phyloP scores from a whole-genome alignment of 2,113 vertebrate genomes.

The Heterocephalus glaber region DNA sequence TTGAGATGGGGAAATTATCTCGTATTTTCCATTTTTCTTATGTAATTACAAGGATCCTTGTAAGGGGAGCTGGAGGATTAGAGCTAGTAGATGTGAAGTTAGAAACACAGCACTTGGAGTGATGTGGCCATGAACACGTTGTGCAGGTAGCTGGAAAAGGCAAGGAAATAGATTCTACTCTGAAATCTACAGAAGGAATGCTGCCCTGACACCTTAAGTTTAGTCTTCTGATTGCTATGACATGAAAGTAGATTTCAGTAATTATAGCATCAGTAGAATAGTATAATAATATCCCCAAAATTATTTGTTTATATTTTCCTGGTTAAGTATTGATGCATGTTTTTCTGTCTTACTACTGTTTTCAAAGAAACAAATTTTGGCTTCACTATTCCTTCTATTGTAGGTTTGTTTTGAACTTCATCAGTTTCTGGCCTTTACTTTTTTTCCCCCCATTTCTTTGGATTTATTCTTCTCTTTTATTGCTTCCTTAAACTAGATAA shows the following conservation, averaged over 20 bases:
- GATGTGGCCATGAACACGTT: background rate
- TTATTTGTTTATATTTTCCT: background rate
- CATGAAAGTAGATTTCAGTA: background rate
- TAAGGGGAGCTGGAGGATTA: background rate
- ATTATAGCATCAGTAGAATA: background rate
- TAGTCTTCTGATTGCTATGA: background rate
- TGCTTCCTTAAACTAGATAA: background rate
- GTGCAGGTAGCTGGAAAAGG: background rate
- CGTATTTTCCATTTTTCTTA: background rate
- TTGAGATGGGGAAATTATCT: background rate
- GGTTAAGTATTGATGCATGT: background rate
- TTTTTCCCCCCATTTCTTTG: background rate
- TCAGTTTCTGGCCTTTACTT: background rate
- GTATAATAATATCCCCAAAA: background rate
- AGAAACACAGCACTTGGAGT: background rate
- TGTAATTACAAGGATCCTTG: background rate
- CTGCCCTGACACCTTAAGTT: background rate
- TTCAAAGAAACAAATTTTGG: background rate
- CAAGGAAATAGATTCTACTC: background rate
- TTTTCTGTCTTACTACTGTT: background rate
- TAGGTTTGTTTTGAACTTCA: background rate
- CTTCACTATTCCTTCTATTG: background rate
- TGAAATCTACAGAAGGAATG: background rate
- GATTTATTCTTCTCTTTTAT: background rate
- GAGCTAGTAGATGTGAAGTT: background rate